A percentile compares a stretch with the other conserved stretches of the same genome.
These are phyloP conservation scores for Neogale vison DNA, from an alignment of 2,113 vertebrate species.

Conservation along the genomic window DNA sequence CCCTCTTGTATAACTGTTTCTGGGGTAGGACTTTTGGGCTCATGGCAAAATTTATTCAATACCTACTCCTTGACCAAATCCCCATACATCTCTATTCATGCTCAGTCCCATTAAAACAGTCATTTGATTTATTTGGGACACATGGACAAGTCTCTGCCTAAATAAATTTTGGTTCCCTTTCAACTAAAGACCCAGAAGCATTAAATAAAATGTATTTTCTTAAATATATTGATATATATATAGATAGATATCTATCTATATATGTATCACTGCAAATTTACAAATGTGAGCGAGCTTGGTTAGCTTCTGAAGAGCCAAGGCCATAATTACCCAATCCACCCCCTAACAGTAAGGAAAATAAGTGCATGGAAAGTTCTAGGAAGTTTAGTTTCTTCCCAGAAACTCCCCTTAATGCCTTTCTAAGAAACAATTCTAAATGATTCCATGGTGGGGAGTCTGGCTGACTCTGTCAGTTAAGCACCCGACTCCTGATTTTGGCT, in stretches of 20 bases:
- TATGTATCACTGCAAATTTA: neutral
- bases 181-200: neutral
- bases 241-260: accelerated
- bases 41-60: neutral
- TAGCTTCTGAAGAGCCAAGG: neutral
- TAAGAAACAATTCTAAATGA: neutral
- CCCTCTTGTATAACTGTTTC: neutral
- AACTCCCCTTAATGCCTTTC: neutral
- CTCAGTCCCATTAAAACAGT: neutral
- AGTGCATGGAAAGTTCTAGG: neutral
- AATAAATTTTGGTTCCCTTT: neutral
- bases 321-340: neutral
- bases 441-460: neutral
- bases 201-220: neutral
- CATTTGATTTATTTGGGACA: neutral
- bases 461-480: neutral
- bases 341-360: neutral
- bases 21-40: neutral
- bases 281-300: neutral
- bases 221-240: neutral
- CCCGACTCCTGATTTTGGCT: neutral
- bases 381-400: neutral
- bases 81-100: neutral
- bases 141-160: neutral
- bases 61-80: neutral